Percentiles rank a stretch among this genome's conserved stretches.
Conservation (phyloP, 2,888 invertebrate genomes). For the Drosophila lacicola region DNA sequence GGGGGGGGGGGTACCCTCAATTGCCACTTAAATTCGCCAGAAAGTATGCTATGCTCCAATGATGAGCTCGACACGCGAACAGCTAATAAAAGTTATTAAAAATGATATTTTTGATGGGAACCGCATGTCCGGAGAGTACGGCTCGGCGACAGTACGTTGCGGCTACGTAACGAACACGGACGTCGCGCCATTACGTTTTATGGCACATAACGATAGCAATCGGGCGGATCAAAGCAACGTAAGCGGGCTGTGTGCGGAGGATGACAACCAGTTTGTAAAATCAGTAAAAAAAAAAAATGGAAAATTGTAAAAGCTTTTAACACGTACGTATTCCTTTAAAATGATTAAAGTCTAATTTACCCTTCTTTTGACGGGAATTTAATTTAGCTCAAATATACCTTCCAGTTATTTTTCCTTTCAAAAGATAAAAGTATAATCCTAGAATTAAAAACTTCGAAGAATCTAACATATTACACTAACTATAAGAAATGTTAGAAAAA, state of each 20-base stretch:
- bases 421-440: too few species aligned
- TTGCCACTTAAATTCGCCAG: slow-evolving; percentile 23
- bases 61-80: slow-evolving; percentile 54
- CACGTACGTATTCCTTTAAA: background rate
- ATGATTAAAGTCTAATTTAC: background rate
- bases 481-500: too few species aligned
- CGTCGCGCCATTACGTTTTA: slow-evolving; percentile 33
- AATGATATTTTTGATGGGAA: slow-evolving; percentile 35
- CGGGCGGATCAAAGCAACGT: slow-evolving; percentile 22
- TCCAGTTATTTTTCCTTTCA: too few species aligned
- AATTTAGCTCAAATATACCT: too few species aligned
- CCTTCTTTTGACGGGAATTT: background rate
- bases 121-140: slow-evolving; percentile 14
- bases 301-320: background rate
- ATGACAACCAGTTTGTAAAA: background rate
- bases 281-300: background rate
- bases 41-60: slow-evolving; percentile 32
- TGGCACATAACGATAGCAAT: slow-evolving; percentile 29
- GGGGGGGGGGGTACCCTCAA: slow-evolving; percentile 9
- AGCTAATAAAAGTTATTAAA: slow-evolving; percentile 61
- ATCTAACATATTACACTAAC: too few species aligned
- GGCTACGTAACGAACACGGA: slow-evolving; percentile 20
- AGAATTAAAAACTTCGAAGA: too few species aligned
- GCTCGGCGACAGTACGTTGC: slow-evolving; percentile 22
- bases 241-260: background rate